These are phyloP conservation scores for Drosophila eohydei DNA, from an alignment of 2,888 invertebrate genomes.

Conservation along the genomic window DNA sequence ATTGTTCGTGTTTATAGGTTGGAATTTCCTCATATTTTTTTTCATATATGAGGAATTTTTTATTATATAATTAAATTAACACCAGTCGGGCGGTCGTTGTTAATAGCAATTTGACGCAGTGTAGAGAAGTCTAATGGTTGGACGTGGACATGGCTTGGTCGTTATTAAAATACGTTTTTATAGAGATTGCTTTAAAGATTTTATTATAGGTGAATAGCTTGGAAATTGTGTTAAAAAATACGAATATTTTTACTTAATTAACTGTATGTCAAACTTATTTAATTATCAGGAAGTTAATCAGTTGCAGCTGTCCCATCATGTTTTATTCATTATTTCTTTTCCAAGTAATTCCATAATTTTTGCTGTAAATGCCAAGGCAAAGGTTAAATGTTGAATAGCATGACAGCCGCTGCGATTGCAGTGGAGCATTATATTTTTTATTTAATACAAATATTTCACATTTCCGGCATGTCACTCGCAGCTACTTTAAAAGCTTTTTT, in stretches of 20 bases:
- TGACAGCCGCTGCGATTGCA: conserved; percentile 15
- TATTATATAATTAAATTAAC: conserved; percentile 55
- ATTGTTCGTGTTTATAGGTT: conserved; percentile 10
- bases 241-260: neutral
- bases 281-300: neutral
- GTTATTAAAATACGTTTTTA: neutral
- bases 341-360: neutral
- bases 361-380: conserved; percentile 2
- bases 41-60: conserved; percentile 4
- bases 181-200: neutral
- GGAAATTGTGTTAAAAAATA: neutral
- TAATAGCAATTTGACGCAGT: neutral
- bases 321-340: conserved; percentile 1
- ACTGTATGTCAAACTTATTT: neutral
- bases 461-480: conserved; percentile 20
- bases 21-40: conserved; percentile 35
- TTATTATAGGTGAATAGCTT: neutral
- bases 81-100: conserved; percentile 10
- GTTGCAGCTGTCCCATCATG: conserved; percentile 10
- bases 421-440: neutral
- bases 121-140: neutral
- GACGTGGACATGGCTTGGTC: neutral
- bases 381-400: neutral
- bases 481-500: neutral
- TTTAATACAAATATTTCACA: neutral